Evolutionary conservation across 2,888 invertebrate species (phyloP).

Genomic region (Teleiodes luculella): DNA sequence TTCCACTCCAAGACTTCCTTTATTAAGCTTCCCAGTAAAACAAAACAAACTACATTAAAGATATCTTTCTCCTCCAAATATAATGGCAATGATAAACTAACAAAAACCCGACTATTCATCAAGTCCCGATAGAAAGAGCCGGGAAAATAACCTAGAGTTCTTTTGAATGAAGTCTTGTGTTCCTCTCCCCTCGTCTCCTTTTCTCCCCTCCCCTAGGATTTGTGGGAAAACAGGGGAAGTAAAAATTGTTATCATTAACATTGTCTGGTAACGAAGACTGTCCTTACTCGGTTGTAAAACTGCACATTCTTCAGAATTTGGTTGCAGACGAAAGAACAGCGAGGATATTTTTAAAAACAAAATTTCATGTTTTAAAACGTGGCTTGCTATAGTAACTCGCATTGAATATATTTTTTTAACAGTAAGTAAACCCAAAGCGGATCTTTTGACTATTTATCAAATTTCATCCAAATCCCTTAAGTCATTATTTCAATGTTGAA

Average conservation of each 20-base stretch:
- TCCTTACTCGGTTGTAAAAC: constrained; percentile 39
- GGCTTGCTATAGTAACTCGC: no score
- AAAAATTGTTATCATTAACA: constrained; percentile 50
- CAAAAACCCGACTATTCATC: constrained; percentile 31
- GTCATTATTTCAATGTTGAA: no score
- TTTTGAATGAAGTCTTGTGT: constrained; percentile 1
- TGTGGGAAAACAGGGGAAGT: constrained; percentile 25
- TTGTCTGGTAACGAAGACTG: constrained; percentile 42
- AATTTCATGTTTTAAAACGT: no score
- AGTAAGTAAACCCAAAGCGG: no score
- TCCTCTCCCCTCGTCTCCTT: not conserved
- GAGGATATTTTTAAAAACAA: no score
- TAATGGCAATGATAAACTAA: constrained; percentile 28
- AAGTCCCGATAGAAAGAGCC: constrained; percentile 27
- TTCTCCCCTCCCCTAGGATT: not conserved
- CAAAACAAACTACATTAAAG: constrained; percentile 8
- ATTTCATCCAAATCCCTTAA: no score
- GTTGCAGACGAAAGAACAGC: constrained; percentile 23
- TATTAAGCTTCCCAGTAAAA: not conserved
- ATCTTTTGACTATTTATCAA: no score
- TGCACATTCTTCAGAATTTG: constrained; percentile 40
- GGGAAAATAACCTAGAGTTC: constrained; percentile 24
- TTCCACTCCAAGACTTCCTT: not conserved
- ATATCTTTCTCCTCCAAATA: constrained; percentile 14
- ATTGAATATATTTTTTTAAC: no score